Conservation (phyloP, 2,797 vertebrate species). For the Rhodeus uyekii region DNA sequence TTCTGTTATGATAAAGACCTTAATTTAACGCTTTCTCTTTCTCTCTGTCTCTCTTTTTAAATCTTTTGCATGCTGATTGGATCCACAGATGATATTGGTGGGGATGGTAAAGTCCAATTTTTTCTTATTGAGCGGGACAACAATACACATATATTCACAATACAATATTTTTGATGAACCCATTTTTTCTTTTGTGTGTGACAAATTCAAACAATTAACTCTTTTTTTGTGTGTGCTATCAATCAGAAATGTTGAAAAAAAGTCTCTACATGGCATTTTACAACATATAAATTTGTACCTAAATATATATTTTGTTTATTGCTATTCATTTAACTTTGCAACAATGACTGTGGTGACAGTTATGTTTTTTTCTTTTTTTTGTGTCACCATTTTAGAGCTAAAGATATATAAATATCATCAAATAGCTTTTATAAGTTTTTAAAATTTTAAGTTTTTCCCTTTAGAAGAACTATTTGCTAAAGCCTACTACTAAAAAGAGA, state of each 20-base stretch:
- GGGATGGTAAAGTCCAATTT: conserved; percentile 85
- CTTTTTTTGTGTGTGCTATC: too few relatives aligned
- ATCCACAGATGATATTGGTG: conserved; percentile 91
- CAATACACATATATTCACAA: too few relatives aligned
- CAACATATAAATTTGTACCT: not conserved
- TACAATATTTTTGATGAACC: too few relatives aligned
- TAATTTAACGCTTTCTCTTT: conserved; percentile 30
- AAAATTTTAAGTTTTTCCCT: not conserved
- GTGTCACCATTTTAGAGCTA: not conserved
- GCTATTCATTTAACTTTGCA: not conserved
- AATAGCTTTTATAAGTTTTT: not conserved
- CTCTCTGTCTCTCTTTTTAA: conserved; percentile 30
- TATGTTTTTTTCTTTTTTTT: not conserved
- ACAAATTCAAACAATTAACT: too few relatives aligned
- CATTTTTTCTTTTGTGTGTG: too few relatives aligned
- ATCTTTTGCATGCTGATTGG: conserved; percentile 83
- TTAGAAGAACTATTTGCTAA: not conserved
- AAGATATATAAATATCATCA: not conserved
- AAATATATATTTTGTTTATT: not conserved
- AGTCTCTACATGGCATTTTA: not conserved
- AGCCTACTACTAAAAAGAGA: not conserved
- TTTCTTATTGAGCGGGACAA: conserved; percentile 27
- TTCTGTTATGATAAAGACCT: conserved; percentile 13
- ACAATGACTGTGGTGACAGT: not conserved
- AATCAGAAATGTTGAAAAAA: not conserved